Percentiles rank a stretch among this genome's conserved stretches.
phyloP scores from a whole-genome alignment of 2,797 vertebrate species.

The Neosilurus mollespiculum region DNA sequence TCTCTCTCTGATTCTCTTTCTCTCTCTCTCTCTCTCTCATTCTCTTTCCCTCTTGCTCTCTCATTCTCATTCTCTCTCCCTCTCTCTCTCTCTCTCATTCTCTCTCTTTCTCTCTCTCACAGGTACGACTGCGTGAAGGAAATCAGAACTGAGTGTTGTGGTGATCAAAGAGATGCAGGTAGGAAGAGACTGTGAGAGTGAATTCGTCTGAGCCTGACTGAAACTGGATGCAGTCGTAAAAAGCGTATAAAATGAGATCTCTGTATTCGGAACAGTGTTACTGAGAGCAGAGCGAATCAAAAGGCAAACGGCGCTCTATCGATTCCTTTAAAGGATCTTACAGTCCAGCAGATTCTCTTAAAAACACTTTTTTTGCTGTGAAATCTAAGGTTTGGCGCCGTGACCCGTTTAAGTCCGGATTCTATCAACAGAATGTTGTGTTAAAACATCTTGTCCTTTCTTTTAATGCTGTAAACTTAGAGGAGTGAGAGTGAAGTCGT shows the following conservation, averaged over 20 bases:
- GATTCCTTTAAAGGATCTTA: not conserved
- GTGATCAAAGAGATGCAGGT: conserved; percentile 16
- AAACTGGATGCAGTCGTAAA: not conserved
- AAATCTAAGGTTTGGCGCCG: not conserved
- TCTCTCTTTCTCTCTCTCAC: no score
- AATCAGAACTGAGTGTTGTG: not conserved
- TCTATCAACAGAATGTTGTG: conserved; percentile 14
- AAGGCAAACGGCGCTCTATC: not conserved
- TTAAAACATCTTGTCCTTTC: conserved; percentile 38
- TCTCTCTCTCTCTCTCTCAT: no score
- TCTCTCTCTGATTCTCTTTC: no score
- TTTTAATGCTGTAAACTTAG: conserved; percentile 6
- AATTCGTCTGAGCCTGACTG: not conserved
- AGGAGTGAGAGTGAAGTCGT: no score
- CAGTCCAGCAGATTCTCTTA: not conserved
- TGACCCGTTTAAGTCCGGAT: not conserved
- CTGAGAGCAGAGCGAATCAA: not conserved
- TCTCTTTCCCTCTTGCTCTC: no score
- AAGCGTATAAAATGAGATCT: not conserved
- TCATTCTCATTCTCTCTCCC: no score
- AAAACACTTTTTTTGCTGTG: not conserved
- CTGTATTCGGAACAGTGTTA: not conserved
- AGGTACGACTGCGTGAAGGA: conserved; percentile 9
- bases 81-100: no score
- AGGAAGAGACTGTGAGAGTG: conserved; percentile 2